Percentiles rank a stretch among this genome's conserved stretches.
Conservation (phyloP, 2,113 vertebrate species). For the Oxyura jamaicensis region DNA sequence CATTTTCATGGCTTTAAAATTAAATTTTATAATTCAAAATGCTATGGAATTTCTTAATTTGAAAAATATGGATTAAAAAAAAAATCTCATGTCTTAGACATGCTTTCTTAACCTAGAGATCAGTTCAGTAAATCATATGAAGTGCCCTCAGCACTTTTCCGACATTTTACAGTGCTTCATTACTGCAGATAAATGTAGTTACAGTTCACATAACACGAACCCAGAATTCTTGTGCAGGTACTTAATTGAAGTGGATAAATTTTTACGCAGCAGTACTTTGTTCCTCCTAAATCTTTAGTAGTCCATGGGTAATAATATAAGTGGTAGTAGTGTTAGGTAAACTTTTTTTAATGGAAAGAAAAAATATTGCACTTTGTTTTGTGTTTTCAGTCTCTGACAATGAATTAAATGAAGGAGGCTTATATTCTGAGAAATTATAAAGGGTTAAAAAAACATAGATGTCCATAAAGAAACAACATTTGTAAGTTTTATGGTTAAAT, state of each 20-base stretch:
- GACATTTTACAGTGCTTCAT: constrained; percentile 52
- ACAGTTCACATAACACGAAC: constrained; percentile 29
- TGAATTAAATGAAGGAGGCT: constrained; percentile 47
- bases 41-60: constrained; percentile 40
- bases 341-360: constrained; percentile 44
- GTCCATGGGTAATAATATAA: constrained; percentile 52
- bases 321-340: constrained; percentile 23
- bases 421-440: constrained; percentile 69
- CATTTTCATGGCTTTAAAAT: constrained; percentile 24
- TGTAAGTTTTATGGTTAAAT: constrained; percentile 80
- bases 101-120: constrained; percentile 60
- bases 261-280: constrained; percentile 49
- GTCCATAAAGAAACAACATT: constrained; percentile 77
- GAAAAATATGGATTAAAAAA: constrained; percentile 46
- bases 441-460: constrained; percentile 71
- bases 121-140: constrained; percentile 46
- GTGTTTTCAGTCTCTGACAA: constrained; percentile 55
- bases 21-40: constrained; percentile 47
- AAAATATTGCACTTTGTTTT: constrained; percentile 60
- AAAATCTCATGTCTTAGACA: background rate
- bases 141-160: constrained; percentile 49
- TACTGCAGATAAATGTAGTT: constrained; percentile 41
- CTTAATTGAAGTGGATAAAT: constrained; percentile 62
- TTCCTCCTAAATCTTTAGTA: constrained; percentile 73
- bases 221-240: constrained; percentile 58